Evolutionary conservation across 2,797 vertebrate genomes (phyloP).

Genomic region (Myotis pilosus): DNA sequence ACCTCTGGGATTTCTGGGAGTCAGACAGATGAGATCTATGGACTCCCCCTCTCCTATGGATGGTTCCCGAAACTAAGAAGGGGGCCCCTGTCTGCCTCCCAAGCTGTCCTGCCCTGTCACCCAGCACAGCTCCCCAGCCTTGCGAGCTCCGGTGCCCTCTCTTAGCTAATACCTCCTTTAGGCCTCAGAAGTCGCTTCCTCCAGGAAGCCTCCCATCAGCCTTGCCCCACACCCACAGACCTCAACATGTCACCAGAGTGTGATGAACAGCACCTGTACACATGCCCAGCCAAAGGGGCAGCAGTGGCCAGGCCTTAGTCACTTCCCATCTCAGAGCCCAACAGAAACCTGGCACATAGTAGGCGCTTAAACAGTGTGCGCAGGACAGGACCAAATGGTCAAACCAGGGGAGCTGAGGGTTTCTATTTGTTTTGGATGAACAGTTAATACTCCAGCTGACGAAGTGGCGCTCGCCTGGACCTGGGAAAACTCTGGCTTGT

Average conservation of each 20-base stretch:
- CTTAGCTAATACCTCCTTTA: not conserved
- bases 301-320: not conserved
- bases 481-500: conserved; percentile 69
- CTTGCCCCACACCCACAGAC: too few relatives aligned
- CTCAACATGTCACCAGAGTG: not conserved
- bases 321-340: not conserved
- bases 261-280: not conserved
- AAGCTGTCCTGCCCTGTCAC: not conserved
- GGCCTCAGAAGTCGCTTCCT: not conserved
- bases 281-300: fast-evolving
- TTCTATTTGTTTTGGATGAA: not conserved
- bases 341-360: not conserved
- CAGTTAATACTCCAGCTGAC: not conserved
- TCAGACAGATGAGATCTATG: too few relatives aligned
- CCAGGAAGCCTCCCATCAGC: not conserved
- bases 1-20: not conserved
- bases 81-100: not conserved
- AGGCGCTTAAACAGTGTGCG: not conserved
- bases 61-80: not conserved
- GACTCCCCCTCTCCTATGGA: fast-evolving
- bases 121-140: fast-evolving
- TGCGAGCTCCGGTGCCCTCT: not conserved
- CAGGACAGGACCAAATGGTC: not conserved
- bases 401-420: not conserved
- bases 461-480: fast-evolving